Evolutionary conservation across 2,888 invertebrate species (phyloP), one percentile per base, ranked within the genome.

Genomic region (Lasioglossum oenotherae): DNA sequence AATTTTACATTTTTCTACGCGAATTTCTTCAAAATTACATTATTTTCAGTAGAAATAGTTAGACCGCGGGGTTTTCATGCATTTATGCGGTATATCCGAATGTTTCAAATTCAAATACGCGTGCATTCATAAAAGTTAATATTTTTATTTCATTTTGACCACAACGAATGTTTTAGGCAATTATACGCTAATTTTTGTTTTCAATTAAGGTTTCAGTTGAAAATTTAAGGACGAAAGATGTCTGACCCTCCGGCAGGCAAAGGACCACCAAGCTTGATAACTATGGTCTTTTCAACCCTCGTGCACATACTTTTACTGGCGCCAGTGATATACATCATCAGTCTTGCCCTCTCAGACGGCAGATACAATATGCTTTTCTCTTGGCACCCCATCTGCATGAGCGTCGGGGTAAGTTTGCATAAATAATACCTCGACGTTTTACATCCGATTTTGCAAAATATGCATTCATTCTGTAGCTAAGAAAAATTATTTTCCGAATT

Each of bases 381-480:
- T 1, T 95, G 95, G 94, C 95, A 95, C 90, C 94, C 94, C 4
- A 94, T 94, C 83, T 94, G 93, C 81, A 93, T 93, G 93, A 71
- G 91, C 27, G 64, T 94, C 64, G 95, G 94, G 71, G 95, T 95
- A 89, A 94, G 94, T 12, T 57, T 41, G 23, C 41, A 6, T n/a
- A 71, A 41, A n/a, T n/a, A 71, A 19, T 67, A n/a, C 23, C 57
- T 57, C 12, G 23, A 57, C 4, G n/a, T 57, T 57, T n/a, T 57
- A 8, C 4, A 53, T 53, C 49, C 23, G 2, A 23, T 23, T 23
- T 49, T 49, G 49, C 19, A 49, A 49, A 53, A 10, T 53, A 23
- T 23, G 2, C 6, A 23, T 8, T 53, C 8, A 23, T 53, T 53
- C 53, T 8, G 53, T 53, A 53, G 2, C 23, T 46, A 49, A 46